These are phyloP conservation scores for Indicator indicator DNA, from an alignment of 2,113 vertebrate genomes.

Conservation along the genomic window DNA sequence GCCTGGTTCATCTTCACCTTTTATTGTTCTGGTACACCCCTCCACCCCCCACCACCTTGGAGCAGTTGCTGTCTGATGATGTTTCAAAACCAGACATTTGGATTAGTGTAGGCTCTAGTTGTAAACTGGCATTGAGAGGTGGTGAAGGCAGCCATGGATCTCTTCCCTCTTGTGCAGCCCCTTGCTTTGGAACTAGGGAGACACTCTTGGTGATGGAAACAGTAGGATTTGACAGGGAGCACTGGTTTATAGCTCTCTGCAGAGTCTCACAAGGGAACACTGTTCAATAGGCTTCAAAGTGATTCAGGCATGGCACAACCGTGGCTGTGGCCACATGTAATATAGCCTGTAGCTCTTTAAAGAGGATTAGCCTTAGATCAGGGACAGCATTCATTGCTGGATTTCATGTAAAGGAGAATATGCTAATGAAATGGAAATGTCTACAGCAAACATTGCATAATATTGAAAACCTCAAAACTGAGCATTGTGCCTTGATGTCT, in stretches of 20 bases:
- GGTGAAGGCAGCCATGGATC: neutral
- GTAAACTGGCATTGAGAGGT: neutral
- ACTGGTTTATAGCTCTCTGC: constrained; percentile 41
- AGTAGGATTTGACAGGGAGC: constrained; percentile 64
- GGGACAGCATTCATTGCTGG: constrained; percentile 73
- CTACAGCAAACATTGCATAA: constrained; percentile 77
- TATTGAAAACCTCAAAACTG: constrained; percentile 63
- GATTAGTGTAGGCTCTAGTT: neutral
- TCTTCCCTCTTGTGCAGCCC: neutral
- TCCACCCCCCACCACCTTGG: neutral
- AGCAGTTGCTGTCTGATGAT: neutral
- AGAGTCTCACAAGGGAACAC: constrained; percentile 72
- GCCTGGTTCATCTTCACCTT: neutral
- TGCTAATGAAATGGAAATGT: constrained; percentile 82
- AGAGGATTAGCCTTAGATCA: constrained; percentile 79
- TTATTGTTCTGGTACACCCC: neutral
- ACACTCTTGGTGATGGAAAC: constrained; percentile 35
- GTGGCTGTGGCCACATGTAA: constrained; percentile 76
- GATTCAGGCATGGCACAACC: constrained; percentile 52
- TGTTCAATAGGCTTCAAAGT: constrained; percentile 79
- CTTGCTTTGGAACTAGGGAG: neutral
- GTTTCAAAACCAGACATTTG: neutral
- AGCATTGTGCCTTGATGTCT: constrained; percentile 55
- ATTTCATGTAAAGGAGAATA: constrained; percentile 71
- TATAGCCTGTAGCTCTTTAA: constrained; percentile 80